phyloP scores from a whole-genome alignment of 2,888 invertebrate genomes.

The Drosophila paranaensis region DNA sequence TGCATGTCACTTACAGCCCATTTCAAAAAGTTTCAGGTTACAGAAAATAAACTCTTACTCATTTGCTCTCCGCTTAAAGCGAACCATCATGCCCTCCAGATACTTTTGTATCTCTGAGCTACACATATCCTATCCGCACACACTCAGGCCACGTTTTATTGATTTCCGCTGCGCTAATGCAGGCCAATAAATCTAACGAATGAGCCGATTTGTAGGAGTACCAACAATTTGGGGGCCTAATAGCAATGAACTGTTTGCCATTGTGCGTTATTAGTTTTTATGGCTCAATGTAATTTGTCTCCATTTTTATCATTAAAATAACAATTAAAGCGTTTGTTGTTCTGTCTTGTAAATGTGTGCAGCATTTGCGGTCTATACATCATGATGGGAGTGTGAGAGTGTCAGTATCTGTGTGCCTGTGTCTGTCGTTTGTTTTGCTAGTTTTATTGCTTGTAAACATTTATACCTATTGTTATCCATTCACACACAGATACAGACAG shows the following conservation, averaged over 20 bases:
- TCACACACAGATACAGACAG: constrained; percentile 33
- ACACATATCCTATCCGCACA: constrained; percentile 9
- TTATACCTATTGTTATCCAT: constrained; percentile 66
- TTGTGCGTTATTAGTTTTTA: constrained; percentile 71
- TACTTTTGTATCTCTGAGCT: constrained; percentile 50
- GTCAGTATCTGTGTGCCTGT: constrained; percentile 21
- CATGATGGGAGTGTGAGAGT: constrained; percentile 36
- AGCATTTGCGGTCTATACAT: constrained; percentile 72
- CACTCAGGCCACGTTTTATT: constrained; percentile 54
- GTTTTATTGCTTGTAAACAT: constrained; percentile 79
- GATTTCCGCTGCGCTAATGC: constrained; percentile 78
- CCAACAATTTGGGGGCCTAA: constrained; percentile 47
- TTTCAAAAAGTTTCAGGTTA: too few relatives aligned
- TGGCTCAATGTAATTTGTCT: constrained; percentile 73
- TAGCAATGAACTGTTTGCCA: constrained; percentile 77
- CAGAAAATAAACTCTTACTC: too few relatives aligned
- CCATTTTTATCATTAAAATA: constrained; percentile 80
- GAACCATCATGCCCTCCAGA: background rate
- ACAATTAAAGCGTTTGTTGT: constrained; percentile 75
- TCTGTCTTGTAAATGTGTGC: constrained; percentile 62
- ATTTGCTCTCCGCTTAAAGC: too few relatives aligned
- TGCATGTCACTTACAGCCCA: background rate
- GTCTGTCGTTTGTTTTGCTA: constrained; percentile 48
- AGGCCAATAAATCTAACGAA: constrained; percentile 73
- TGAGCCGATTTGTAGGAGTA: constrained; percentile 74